Conservation (phyloP, 2,797 vertebrate genomes). For the Coregonus sp. region DNA sequence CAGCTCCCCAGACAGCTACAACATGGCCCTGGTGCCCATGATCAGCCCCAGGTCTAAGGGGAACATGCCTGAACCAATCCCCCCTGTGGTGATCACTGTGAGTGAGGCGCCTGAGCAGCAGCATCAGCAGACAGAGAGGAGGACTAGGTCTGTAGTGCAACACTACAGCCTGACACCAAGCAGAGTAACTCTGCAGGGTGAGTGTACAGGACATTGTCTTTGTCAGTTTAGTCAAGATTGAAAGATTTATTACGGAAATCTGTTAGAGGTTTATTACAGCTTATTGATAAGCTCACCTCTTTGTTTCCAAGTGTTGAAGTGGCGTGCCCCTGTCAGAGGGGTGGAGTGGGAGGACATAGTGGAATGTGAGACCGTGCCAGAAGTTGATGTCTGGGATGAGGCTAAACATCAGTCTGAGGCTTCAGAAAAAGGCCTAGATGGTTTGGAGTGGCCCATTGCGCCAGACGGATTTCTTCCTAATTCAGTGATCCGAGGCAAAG, state of each 20-base stretch:
- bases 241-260: not conserved
- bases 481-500: constrained; percentile 19
- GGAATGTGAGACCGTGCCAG: not conserved
- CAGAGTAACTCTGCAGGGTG: not conserved
- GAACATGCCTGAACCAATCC: not conserved
- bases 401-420: not conserved
- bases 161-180: not conserved
- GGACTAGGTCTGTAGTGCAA: not conserved
- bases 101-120: not conserved
- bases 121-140: not conserved
- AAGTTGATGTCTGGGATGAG: not conserved
- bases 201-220: not conserved
- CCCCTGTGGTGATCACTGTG: not conserved
- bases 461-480: constrained; percentile 27
- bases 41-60: constrained; percentile 5
- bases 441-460: constrained; percentile 11
- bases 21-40: constrained; percentile 55
- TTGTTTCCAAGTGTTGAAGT: not conserved
- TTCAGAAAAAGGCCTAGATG: not conserved
- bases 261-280: not conserved
- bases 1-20: constrained; percentile 54
- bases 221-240: not conserved
- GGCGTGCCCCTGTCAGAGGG: not conserved
- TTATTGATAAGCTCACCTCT: not conserved
- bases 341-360: not conserved